Conservation (phyloP, 2,888 invertebrate species). For the Diaprepes abbreviatus region DNA sequence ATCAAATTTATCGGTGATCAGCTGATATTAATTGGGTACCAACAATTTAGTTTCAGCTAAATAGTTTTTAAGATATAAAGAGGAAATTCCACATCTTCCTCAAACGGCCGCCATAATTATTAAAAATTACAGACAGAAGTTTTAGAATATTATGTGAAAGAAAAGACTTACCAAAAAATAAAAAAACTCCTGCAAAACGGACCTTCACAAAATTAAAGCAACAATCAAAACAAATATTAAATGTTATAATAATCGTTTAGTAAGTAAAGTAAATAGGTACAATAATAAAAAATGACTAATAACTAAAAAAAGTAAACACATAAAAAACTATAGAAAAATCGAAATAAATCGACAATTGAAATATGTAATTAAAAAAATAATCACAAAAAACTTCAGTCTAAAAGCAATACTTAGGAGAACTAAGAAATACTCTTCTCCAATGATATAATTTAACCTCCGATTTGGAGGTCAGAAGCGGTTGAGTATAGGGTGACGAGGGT, state of each 20-base stretch:
- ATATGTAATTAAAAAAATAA: conserved; percentile 46
- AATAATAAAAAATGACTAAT: conserved; percentile 34
- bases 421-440: conserved; percentile 25
- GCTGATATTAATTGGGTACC: conserved; percentile 5
- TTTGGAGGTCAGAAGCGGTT: conserved; percentile 50
- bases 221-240: conserved; percentile 1
- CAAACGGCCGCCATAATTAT: too few species aligned
- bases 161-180: too few species aligned
- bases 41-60: too few species aligned
- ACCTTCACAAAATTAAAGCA: background rate
- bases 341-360: conserved; percentile 28
- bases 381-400: conserved; percentile 56
- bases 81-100: too few species aligned
- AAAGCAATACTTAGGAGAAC: conserved; percentile 57
- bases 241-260: conserved; percentile 28
- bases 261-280: conserved; percentile 21
- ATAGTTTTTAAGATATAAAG: too few species aligned
- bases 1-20: conserved; percentile 5
- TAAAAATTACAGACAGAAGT: too few species aligned
- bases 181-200: conserved; percentile 4
- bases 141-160: background rate
- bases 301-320: conserved; percentile 32
- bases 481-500: conserved; percentile 49
- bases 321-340: conserved; percentile 36
- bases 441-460: conserved; percentile 37